Base-by-base conservation (phyloP, 2,797 vertebrate genomes). In the Argya squamiceps region DNA sequence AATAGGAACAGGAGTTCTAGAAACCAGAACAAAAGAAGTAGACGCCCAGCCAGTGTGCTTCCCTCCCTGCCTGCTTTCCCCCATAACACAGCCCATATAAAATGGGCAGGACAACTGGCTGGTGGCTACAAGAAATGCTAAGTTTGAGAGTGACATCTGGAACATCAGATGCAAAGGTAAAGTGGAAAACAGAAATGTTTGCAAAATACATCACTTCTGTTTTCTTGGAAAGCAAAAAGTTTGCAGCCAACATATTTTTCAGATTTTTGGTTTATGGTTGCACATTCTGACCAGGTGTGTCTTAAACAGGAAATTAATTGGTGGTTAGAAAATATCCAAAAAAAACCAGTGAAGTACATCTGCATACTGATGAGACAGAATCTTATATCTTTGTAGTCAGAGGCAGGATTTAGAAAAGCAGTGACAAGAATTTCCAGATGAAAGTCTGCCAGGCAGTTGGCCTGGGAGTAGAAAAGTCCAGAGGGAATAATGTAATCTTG, bases 261-360 rank as follows among this genome's bases (percentile, higher is more conserved):
- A 78, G 34, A 69, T 49, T 84, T 80, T 88, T 84, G 29, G 9
- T 36, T 64, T 91, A n/a, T 30, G 11, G 36, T 79, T 89, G 26
- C 15, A 34, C 36, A 93, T 97, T 97, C 70, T 68, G 43, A 58
- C 89, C 84, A 92, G 80, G 58, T 87, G 59, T 68, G 53, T 76
- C 52, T 95, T 89, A 83, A 86, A 89, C 39, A 62, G 81, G 32
- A 97, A 96, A 96, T 92, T 91, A 97, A 97, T 95, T 97, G 52
- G 19, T 55, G 78, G 89, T 96, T 90, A 93, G 50, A 94, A 96
- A 92, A 81, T 56, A 94, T 62, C 64, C 75, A 94, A 95, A 95
- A 60, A 88, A 52, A 95, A 43, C 36, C 34, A 68, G 73, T 90
- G 82, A 88, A 47, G 56, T 92, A 92, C 11, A 91, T 94, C 92